Evolutionary conservation across 2,113 vertebrate genomes (phyloP).

Genomic region (pig (Sus scrofa)): DNA sequence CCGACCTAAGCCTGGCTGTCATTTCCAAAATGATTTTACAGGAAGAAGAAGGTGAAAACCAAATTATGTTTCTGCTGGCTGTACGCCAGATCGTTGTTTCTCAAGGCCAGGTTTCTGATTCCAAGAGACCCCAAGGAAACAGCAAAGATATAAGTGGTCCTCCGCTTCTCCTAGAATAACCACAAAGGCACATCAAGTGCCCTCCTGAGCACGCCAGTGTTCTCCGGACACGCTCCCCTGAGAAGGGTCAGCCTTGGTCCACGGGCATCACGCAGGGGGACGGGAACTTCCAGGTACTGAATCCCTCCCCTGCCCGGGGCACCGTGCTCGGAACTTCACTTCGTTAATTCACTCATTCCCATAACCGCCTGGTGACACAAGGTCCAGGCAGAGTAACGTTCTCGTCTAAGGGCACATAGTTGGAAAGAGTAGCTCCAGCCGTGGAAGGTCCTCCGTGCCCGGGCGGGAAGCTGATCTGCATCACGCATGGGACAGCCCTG

Average conservation of each 20-base stretch:
- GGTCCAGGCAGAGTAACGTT: not conserved
- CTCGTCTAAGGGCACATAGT: not conserved
- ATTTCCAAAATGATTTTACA: not conserved
- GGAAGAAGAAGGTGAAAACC: not conserved
- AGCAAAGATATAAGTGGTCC: not conserved
- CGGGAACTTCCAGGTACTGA: fast-evolving
- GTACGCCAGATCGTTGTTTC: fast-evolving
- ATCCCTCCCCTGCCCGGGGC: not conserved
- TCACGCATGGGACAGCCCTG: fast-evolving
- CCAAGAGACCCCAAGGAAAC: not conserved
- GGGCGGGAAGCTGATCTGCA: not conserved
- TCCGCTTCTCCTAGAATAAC: no score
- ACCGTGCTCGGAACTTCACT: fast-evolving
- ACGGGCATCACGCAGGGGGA: fast-evolving
- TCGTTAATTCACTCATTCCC: no score
- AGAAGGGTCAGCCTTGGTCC: not conserved
- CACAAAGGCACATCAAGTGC: no score
- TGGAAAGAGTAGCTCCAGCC: not conserved
- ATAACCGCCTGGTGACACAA: fast-evolving
- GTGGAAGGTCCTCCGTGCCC: not conserved
- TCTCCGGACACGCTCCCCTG: not conserved
- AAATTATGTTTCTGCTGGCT: fast-evolving
- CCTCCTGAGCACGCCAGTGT: not conserved
- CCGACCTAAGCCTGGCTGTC: not conserved
- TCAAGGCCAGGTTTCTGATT: not conserved